Evolutionary conservation across 1,140 invertebrate species (phyloP), one percentile per base, ranked within the genome.

Genomic region (Lethrus apterus): DNA sequence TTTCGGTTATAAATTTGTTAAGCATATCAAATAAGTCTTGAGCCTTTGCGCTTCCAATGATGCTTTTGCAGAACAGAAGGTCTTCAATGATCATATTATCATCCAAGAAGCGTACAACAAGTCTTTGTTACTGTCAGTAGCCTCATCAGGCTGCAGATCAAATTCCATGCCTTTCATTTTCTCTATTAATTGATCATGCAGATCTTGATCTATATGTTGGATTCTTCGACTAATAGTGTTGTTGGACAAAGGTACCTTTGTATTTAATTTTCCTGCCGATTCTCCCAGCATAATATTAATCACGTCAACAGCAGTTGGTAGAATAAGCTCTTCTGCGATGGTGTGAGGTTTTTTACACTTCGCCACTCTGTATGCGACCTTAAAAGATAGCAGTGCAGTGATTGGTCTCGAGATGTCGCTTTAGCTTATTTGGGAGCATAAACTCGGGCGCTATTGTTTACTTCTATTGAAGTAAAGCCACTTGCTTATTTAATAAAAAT

Each of bases 161-260:
- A 57, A 63, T 23, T 51, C 36, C 18, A 47, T 49, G 30, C 42
- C 42, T 50, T 54, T 56, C 33, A 55, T 50, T 58, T 52, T 51
- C 38, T 50, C 36, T 42, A 55, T 48, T 54, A 60, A 48, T 44
- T 54, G 50, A 31, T 59, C 23, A 44, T 59, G 46, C 31, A 24
- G 21, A 3, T 59, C 52, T 10, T 54, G 42, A 26, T 54, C 48
- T 38, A 63, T 55, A 40, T 60, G 46, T 44, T 52, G 41, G 36
- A 58, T 62, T 56, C 56, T 40, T 44, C 51, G 46, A 47, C 40
- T 58, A 47, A 61, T 50, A 31, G 50, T 57, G 34, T 59, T 58
- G 47, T 60, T 56, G 13, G 59, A 62, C 30, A 64, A 53, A 19
- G 52, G n/a, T 44, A 63, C 42, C 14, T 50, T 55, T 44, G 19